Evolutionary conservation across 2,888 invertebrate species (phyloP).

Genomic region (Platerodrilus igneus): DNA sequence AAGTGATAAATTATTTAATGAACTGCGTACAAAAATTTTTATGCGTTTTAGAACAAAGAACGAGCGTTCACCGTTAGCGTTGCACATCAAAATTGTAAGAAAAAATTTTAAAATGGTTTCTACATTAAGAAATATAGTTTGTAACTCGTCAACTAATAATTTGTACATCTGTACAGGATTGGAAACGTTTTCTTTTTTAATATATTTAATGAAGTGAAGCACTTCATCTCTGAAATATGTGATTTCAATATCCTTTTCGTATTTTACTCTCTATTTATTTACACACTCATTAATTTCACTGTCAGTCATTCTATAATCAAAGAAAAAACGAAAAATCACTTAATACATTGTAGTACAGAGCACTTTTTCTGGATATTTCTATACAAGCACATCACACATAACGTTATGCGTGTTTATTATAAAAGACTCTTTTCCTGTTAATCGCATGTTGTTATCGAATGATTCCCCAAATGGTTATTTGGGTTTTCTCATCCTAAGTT

Average conservation of each 20-base stretch:
- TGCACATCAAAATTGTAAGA: too few relatives aligned
- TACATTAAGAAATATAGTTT: slow-evolving; percentile 3
- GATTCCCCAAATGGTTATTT: slow-evolving; percentile 5
- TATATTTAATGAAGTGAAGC: neutral
- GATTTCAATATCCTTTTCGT: too few relatives aligned
- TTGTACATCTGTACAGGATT: slow-evolving; percentile 7
- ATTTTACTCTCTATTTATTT: too few relatives aligned
- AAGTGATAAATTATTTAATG: too few relatives aligned
- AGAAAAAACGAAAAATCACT: too few relatives aligned
- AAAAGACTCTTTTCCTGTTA: neutral
- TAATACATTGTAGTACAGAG: slow-evolving; percentile 3
- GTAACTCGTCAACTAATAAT: slow-evolving; percentile 1
- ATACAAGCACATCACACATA: slow-evolving; percentile 3
- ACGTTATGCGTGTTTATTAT: slow-evolving; percentile 1
- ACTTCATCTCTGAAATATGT: too few relatives aligned
- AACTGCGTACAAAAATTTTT: too few relatives aligned
- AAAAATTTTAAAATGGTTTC: slow-evolving; percentile 7
- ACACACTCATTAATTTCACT: too few relatives aligned
- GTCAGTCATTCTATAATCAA: too few relatives aligned
- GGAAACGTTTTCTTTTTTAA: slow-evolving; percentile 3
- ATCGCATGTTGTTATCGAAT: neutral
- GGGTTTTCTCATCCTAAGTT: slow-evolving; percentile 1
- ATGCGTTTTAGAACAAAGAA: too few relatives aligned
- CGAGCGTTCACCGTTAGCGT: too few relatives aligned
- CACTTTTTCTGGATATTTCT: slow-evolving; percentile 3